Base-by-base conservation (phyloP, 1,140 invertebrate genomes). In the Drosophila arizonae region DNA sequence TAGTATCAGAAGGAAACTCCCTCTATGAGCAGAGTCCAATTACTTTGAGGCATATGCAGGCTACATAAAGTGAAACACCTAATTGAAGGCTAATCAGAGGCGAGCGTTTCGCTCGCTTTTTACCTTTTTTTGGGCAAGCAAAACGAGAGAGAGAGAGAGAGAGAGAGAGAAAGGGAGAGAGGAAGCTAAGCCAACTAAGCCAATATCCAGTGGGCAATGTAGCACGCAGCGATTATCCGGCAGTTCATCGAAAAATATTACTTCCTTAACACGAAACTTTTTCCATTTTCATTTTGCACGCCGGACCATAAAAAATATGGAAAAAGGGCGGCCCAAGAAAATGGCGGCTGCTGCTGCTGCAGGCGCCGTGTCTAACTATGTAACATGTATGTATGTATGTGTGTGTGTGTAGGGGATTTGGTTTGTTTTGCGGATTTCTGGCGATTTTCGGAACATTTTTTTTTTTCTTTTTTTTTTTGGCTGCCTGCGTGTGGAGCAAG, bases 221-320 rank as follows among this genome's bases (percentile, higher is more conserved):
- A 71, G 65, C 63, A 73, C 48, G 68, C 72, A 50, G 61, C 78
- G 81, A 82, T 87, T 87, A 87, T 87, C 72, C 82, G 52, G 45
- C 81, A 79, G 82, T 86, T 86, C 77, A 85, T 81, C 71, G 68
- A 60, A 52, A 56, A 52, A 45, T 36, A 51, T 64, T 62, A 77
- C 69, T 84, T 72, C 58, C 81, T 80, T 80, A 68, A 68, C 67
- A 80, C 75, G 67, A 79, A 87, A 87, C 79, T 87, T 87, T 86
- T 86, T 79, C 80, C 81, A 84, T 84, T 84, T 80, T 71, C 72
- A 66, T 75, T 71, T 58, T 67, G 57, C 72, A 72, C 72, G 62
- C 81, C 79, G 61, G 15, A 39, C 67, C 82, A 82, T 87, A 87
- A 86, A 81, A 76, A 81, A 79, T 72, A 80, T 70, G 67, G 54